Conservation (phyloP, 2,113 vertebrate species). For the Gymnocephalus cernua region DNA sequence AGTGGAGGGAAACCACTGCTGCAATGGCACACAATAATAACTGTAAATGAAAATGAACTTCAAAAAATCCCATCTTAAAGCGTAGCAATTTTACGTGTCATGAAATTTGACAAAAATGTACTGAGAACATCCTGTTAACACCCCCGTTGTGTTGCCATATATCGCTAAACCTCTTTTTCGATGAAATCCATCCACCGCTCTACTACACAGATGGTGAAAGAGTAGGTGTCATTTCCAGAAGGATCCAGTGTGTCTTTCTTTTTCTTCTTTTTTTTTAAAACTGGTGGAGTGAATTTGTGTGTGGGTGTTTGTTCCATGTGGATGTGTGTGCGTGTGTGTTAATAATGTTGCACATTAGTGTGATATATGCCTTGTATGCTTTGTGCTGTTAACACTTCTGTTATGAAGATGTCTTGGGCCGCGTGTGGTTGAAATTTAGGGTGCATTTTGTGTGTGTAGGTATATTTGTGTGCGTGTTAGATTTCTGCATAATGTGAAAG, state of each 20-base stretch:
- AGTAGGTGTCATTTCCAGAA: constrained; percentile 34
- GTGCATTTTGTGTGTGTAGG: constrained; percentile 64
- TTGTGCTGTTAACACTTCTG: constrained; percentile 64
- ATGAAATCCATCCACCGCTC: background rate
- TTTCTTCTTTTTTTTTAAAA: constrained; percentile 40
- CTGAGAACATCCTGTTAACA: too few species aligned
- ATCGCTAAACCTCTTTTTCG: background rate
- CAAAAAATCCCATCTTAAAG: too few species aligned
- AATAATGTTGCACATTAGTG: constrained; percentile 74
- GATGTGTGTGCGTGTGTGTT: constrained; percentile 57
- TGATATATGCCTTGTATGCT: constrained; percentile 77
- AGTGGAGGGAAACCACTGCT: rapidly evolving
- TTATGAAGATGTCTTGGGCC: constrained; percentile 60
- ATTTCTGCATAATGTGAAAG: constrained; percentile 71
- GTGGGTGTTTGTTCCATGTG: constrained; percentile 75
- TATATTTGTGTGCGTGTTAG: constrained; percentile 59
- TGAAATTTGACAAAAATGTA: too few species aligned
- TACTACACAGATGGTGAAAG: constrained; percentile 41
- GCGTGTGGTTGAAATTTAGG: constrained; percentile 70
- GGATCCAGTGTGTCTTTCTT: constrained; percentile 33
- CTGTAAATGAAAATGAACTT: too few species aligned
- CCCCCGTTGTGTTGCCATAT: too few species aligned
- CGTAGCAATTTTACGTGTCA: too few species aligned
- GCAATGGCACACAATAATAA: background rate
- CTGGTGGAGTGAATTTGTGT: constrained; percentile 69